These are phyloP conservation scores for Pachyrhynchus sulphureomaculatus DNA, from an alignment of 1,140 invertebrate species.

Conservation along the genomic window DNA sequence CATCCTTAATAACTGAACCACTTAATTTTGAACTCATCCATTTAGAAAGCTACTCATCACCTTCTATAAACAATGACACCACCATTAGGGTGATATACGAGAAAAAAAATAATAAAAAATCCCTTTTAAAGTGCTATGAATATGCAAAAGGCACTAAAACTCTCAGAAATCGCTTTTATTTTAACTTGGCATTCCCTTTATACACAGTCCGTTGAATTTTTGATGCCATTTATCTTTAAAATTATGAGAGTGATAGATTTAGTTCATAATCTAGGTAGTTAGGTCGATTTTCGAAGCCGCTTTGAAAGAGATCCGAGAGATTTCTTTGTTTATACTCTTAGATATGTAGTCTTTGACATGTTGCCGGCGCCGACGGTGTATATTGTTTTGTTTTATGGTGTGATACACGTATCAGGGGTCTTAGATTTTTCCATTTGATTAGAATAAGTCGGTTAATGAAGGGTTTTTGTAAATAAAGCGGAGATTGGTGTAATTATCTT, in stretches of 20 bases:
- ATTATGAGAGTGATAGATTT: slow-evolving; percentile 35
- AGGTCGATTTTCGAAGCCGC: slow-evolving; percentile 7
- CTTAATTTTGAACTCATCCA: not conserved
- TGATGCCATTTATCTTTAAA: slow-evolving; percentile 34
- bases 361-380: slow-evolving; percentile 28
- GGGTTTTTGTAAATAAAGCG: slow-evolving; percentile 14
- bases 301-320: slow-evolving; percentile 32
- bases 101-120: slow-evolving; percentile 7
- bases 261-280: slow-evolving; percentile 30
- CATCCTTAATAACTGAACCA: not conserved
- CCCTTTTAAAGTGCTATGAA: slow-evolving; percentile 23
- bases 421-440: slow-evolving; percentile 27
- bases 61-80: slow-evolving; percentile 2
- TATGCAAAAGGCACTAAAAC: slow-evolving; percentile 29
- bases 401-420: slow-evolving; percentile 31
- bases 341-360: slow-evolving; percentile 27
- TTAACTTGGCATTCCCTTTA: slow-evolving; percentile 13
- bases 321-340: slow-evolving; percentile 32
- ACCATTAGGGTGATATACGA: not conserved
- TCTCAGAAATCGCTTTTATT: slow-evolving; percentile 13
- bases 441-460: slow-evolving; percentile 4
- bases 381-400: slow-evolving; percentile 33
- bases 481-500: slow-evolving; percentile 31
- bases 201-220: slow-evolving; percentile 25
- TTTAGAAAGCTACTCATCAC: not conserved